Conservation (phyloP, 2,888 invertebrate species). For the Pyrgus malvae region DNA sequence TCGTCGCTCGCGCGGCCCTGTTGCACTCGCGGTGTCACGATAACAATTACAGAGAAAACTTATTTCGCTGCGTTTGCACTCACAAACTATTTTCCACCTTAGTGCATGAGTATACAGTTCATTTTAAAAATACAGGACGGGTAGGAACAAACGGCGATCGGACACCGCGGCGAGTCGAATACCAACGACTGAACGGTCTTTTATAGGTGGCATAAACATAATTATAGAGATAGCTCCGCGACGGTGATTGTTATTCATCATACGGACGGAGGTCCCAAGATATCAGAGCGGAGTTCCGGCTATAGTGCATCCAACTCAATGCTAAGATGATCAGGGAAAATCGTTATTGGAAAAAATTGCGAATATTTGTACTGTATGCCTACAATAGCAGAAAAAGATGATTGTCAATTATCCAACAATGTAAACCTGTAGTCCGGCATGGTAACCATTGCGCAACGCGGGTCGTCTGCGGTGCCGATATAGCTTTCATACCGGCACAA, state of each 20-base stretch:
- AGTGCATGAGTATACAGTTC: constrained; percentile 14
- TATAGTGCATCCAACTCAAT: constrained; percentile 5
- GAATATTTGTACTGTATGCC: too few species aligned
- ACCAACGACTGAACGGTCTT: constrained; percentile 36
- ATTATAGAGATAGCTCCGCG: constrained; percentile 10
- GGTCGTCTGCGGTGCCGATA: too few species aligned
- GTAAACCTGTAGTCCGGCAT: too few species aligned
- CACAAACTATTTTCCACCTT: constrained; percentile 23
- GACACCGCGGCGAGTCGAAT: constrained; percentile 34
- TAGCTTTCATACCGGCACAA: too few species aligned
- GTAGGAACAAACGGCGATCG: constrained; percentile 24
- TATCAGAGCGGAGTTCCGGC: constrained; percentile 13
- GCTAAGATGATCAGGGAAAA: background rate
- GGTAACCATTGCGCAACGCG: too few species aligned
- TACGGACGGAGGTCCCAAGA: constrained; percentile 8
- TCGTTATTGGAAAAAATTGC: background rate
- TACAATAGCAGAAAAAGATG: too few species aligned
- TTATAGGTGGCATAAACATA: constrained; percentile 33
- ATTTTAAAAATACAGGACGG: background rate
- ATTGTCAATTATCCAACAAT: too few species aligned
- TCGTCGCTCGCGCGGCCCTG: constrained; percentile 42
- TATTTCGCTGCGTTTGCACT: constrained; percentile 50
- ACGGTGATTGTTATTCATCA: constrained; percentile 18
- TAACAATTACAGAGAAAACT: constrained; percentile 68
- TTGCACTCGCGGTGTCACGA: constrained; percentile 58